Evolutionary conservation across 2,888 invertebrate species (phyloP), one percentile per base, ranked within the genome.

Genomic region (Acanthosepion esculentum): DNA sequence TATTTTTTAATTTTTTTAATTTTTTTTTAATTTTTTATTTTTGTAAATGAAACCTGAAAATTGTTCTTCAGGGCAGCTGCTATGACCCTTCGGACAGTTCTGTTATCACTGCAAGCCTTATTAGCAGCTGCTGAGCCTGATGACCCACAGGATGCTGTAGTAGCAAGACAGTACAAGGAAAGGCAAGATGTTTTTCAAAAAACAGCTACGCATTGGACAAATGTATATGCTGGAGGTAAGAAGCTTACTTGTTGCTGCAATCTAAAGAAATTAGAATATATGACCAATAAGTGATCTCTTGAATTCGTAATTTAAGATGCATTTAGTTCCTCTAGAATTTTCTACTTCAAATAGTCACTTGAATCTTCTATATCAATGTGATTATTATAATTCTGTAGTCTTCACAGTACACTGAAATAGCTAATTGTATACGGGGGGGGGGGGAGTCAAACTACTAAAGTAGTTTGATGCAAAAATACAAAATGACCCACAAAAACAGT

Each of bases 161-260:
- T 99, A 48, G 99, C 99, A 55, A 98, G 98, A 97, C 99, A 99
- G 97, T 99, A 98, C 98, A 99, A 99, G 98, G 99, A 99, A 96
- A 98, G 98, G 97, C 98, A 98, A 95, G 98, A 98, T 95, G 98
- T 99, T 97, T 99, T 99, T 97, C 98, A 98, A 96, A 98, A 98
- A 97, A 99, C 99, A 50, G 99, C 99, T 55, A 98, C 98, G 97
- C 99, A 99, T 98, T 99, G 99, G 99, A 99, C 99, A 95, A 98
- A 98, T 97, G 98, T 98, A 33, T 99, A 99, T 98, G 99, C 99
- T 41, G 98, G 97, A 95, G 97, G 97, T 97, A 93, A 23, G 64
- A 64, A 78, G n/a, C 33, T 78, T n/a, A 12, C n/a, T 29, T 12
- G 10, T 78, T 78, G n/a, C n/a, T 78, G 12, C 33, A 78, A 33